Base-by-base conservation (phyloP, 2,797 vertebrate species). In the Microtus agrestis region DNA sequence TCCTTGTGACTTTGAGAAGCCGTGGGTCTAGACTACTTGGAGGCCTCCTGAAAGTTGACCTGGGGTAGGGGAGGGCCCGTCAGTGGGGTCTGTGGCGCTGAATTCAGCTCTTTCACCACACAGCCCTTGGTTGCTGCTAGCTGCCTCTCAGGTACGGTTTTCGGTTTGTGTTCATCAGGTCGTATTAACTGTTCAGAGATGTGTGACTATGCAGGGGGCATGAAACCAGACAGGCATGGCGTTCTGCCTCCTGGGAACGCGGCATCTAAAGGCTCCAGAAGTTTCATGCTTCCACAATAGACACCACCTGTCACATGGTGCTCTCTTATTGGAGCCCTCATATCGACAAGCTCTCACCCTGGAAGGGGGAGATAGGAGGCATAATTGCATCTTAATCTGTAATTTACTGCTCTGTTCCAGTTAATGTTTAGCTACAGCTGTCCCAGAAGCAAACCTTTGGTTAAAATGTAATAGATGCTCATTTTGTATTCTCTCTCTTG, bases 391-490 rank as follows among this genome's bases (percentile, higher is more conserved):
- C 96, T 96, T 98, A 97, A 97, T 98, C 97, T 96, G 95, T 96
- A 93, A 96, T 98, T 98, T 95, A 97, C 97, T 0, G 0, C 98
- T 61, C 93, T 91, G 97, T 97, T 98, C 98, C 97, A 48, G 98
- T 98, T 98, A 98, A 97, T 97, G 98, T 98, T 98, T 98, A 91
- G 96, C 94, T 95, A 96, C 95, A 95, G 97, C 96, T 97, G 98
- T 98, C 98, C 97, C 97, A 95, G 95, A 97, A 96, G 94, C 91
- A 95, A 97, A 98, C 96, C 27, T 17, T 97, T 96, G 97, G 95
- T 97, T 96, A 98, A 95, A 95, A 97, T 94, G 95, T 95, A 96
- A 96, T 96, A 94, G 97, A 96, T 97, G 95, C 97, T 97, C 69
- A 90, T 97, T 94, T 88, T 77, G 91, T 88, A 86, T 73, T 94